Base-by-base conservation (phyloP, 2,113 vertebrate species). In the Drymodes brunneopygia region DNA sequence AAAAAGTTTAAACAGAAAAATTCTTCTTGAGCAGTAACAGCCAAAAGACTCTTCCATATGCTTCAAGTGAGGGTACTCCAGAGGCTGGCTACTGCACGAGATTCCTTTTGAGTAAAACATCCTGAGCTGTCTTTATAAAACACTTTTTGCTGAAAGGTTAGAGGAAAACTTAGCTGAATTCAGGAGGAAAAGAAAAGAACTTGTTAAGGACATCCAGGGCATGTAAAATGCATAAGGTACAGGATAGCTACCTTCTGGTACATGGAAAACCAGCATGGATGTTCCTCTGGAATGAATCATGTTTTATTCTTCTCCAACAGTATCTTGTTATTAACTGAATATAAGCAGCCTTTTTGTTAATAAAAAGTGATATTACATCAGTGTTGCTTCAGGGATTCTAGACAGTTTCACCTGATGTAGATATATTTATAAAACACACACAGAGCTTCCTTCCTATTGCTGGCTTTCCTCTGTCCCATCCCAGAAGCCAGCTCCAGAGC, bases 1-100 rank as follows among this genome's bases (percentile, higher is more conserved):
- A 62, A 72, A 77, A 91, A 90, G 36, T 86, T 94, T 65, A 92
- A 94, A 92, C 66, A 80, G 56, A 95, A 92, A 85, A 47, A 77
- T 40, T 85, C 15, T 69, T 79, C 58, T 38, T 62, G 89, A 89
- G 67, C 44, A 91, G 0, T 53, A 87, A 85, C 74, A 91, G 61
- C 15, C 64, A 2, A 78, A 78, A 89, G 33, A 77, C 11, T 65
- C 78, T 51, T 73, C 33, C 6, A 0, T 22, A 15, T 16, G 18
- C 33, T 72, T 75, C 45, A 61, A 78, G 54, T 12, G 17, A 91
- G 25, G 60, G 24, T n/a, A 85, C 58, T 82, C 35, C 2, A 1
- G 62, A 89, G 36, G 54, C 50, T 77, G n/a, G 36, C 35, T 85
- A 56, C 48, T 50, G 44, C 8, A 6, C 45, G 28, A 53, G 45